phyloP scores from a whole-genome alignment of 2,888 invertebrate genomes.

The Archaeoteleia sp. region DNA sequence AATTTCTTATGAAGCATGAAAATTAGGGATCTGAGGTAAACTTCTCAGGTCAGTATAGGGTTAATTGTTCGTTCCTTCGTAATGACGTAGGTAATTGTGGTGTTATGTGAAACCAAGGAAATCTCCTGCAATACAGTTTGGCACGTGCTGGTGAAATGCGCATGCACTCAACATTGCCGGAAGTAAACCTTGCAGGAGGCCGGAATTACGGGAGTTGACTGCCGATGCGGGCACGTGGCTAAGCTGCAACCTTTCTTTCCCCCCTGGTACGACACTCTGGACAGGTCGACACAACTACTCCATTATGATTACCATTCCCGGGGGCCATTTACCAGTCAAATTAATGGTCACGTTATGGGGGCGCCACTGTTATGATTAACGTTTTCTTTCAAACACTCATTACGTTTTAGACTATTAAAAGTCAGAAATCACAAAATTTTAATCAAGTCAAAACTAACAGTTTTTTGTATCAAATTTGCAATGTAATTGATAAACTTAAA shows the following conservation, averaged over 20 bases:
- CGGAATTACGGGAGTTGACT: conserved; percentile 60
- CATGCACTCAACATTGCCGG: conserved; percentile 40
- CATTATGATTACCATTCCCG: conserved; percentile 41
- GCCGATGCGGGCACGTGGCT: conserved; percentile 71
- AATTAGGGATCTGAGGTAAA: no score
- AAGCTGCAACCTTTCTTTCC: conserved; percentile 27
- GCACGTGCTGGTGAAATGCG: conserved; percentile 25
- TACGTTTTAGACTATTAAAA: no score
- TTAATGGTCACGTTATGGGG: conserved; percentile 25
- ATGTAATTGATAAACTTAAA: no score
- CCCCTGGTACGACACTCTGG: conserved; percentile 18
- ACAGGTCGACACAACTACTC: conserved; percentile 49
- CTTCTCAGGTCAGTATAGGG: no score
- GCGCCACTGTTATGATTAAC: no score
- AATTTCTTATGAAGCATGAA: no score
- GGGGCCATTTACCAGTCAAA: conserved; percentile 26
- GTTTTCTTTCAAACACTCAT: no score
- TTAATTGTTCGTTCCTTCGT: no score
- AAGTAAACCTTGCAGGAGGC: conserved; percentile 55
- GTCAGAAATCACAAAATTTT: no score
- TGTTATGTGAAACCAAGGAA: conserved; percentile 33
- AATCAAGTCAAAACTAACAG: no score
- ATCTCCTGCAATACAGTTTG: conserved; percentile 32
- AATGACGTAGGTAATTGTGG: conserved; percentile 26
- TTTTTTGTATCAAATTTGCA: no score